These are phyloP conservation scores for Pseudanteris insignis DNA, from an alignment of 2,888 invertebrate species.

Conservation along the genomic window DNA sequence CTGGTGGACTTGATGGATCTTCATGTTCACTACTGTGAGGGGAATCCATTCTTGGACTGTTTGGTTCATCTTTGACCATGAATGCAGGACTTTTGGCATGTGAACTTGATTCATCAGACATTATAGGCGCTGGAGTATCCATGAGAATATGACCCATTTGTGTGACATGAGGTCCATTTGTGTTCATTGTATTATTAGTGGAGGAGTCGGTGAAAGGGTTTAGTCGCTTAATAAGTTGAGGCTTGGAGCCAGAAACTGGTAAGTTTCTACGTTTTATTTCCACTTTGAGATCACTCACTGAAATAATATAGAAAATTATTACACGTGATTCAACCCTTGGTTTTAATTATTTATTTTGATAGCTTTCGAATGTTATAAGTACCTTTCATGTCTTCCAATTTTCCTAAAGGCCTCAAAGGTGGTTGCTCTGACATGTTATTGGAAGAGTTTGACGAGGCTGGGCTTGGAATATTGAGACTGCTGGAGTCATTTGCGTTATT, in stretches of 20 bases:
- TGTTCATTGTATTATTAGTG: constrained; percentile 53
- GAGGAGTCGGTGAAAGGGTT: constrained; percentile 74
- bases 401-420: constrained; percentile 69
- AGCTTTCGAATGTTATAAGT: constrained; percentile 6
- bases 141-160: constrained; percentile 66
- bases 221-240: constrained; percentile 90
- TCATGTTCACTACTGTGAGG: constrained; percentile 66
- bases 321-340: too few relatives aligned
- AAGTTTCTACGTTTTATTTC: constrained; percentile 93
- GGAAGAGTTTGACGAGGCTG: constrained; percentile 60
- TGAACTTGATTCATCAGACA: constrained; percentile 61
- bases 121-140: constrained; percentile 64
- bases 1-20: constrained; percentile 68
- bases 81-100: constrained; percentile 61
- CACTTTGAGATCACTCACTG: constrained; percentile 90
- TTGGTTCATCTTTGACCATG: constrained; percentile 60
- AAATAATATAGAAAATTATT: not conserved
- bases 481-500: constrained; percentile 64
- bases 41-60: constrained; percentile 61
- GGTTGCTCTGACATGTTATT: constrained; percentile 62
- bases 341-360: constrained; percentile 2
- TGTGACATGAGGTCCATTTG: constrained; percentile 62
- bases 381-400: constrained; percentile 92
- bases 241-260: constrained; percentile 96
- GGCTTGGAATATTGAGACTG: constrained; percentile 60